Evolutionary conservation across 2,797 vertebrate genomes (phyloP).

Genomic region (Artibeus jamaicensis): DNA sequence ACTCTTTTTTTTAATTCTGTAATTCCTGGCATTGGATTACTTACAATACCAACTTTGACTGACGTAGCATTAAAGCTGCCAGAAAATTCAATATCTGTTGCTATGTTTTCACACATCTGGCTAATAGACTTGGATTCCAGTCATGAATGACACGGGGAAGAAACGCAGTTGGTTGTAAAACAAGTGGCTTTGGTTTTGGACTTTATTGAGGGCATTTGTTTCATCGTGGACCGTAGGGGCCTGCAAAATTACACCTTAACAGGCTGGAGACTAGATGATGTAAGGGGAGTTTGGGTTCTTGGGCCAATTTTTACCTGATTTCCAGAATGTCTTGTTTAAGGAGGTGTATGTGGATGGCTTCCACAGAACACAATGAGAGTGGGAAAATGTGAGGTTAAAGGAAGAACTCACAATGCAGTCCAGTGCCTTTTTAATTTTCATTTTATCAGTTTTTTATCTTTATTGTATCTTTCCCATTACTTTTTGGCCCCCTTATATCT

Average conservation of each 20-base stretch:
- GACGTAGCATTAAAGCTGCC: slow-evolving; percentile 49
- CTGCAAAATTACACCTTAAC: background rate
- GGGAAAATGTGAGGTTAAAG: background rate
- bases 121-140: background rate
- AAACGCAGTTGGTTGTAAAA: background rate
- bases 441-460: no score
- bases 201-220: background rate
- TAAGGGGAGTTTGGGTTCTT: background rate
- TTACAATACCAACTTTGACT: slow-evolving; percentile 69
- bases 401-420: background rate
- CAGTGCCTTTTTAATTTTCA: background rate
- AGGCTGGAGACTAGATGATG: background rate
- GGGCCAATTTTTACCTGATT: background rate
- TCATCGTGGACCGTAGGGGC: background rate
- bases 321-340: background rate
- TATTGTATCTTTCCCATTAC: no score
- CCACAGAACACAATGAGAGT: background rate
- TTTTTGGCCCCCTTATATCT: no score
- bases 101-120: background rate
- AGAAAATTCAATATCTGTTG: background rate
- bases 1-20: slow-evolving; percentile 1
- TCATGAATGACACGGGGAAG: slow-evolving; percentile 13
- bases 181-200: background rate
- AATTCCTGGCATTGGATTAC: slow-evolving; percentile 47
- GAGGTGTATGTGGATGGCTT: background rate